Percentiles rank a stretch among this genome's conserved stretches.
Evolutionary conservation across 1,140 invertebrate species (phyloP).

Genomic region (Drosophila teissieri): DNA sequence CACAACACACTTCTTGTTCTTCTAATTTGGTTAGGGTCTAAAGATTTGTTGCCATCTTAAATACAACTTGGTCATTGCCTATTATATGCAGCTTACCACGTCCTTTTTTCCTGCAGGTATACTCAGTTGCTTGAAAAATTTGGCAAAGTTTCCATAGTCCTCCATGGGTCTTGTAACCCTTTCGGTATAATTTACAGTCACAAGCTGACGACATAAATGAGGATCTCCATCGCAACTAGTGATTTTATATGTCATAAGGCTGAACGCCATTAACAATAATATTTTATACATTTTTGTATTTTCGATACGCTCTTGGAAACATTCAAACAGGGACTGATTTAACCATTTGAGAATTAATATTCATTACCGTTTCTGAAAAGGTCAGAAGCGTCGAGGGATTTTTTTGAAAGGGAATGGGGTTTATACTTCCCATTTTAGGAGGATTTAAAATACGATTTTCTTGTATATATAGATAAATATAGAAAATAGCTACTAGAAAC

Average conservation of each 20-base stretch:
- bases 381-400: not conserved
- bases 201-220: constrained; percentile 7
- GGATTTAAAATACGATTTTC: too few species aligned
- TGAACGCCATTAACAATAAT: not conserved
- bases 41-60: not conserved
- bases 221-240: constrained; percentile 2
- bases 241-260: not conserved
- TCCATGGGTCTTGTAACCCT: not conserved
- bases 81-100: constrained; percentile 5
- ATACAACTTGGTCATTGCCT: not conserved
- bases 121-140: not conserved
- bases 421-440: not conserved
- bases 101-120: constrained; percentile 7
- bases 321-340: constrained; percentile 1
- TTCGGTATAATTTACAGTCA: not conserved
- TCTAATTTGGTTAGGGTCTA: constrained; percentile 43
- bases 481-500: not conserved
- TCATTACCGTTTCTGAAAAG: not conserved
- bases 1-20: constrained; percentile 25
- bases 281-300: constrained; percentile 1
- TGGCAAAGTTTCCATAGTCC: constrained; percentile 1
- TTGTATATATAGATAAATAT: too few species aligned
- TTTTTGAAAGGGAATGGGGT: not conserved
- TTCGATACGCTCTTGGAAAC: not conserved
- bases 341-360: not conserved